Evolutionary conservation across 2,113 vertebrate genomes (phyloP), one percentile per base, ranked within the genome.

Genomic region (Amphiprion percula): DNA sequence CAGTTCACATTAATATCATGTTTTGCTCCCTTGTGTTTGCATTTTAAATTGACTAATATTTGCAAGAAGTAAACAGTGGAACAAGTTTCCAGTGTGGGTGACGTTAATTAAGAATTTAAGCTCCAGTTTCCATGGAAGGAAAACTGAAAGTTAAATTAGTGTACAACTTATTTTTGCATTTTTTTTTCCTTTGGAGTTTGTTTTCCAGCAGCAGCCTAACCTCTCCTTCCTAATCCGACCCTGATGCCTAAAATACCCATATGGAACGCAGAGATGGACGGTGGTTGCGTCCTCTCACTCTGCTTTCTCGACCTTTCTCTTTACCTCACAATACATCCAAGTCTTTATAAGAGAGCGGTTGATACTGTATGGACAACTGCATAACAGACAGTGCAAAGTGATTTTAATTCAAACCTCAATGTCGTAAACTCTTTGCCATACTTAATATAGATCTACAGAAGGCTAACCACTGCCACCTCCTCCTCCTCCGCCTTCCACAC

Each of bases 401-500:
- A 85, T 74, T 85, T 83, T 50, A 82, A 80, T 77, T 71, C 47
- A 90, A 86, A 76, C 84, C 74, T 79, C 65, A 68, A n/a, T 73
- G 80, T 70, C 39, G 33, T 64, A 78, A 83, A 77, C 63, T 83
- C 72, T 65, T 37, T 61, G 69, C 74, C 63, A 67, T 50, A 80
- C 88, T 78, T 82, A 87, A 88, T 88, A 85, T 90, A 91, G 89
- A 82, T 67, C 55, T 41, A 26, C 80, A 76, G 74, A 56, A 16
- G 54, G 61, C 81, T 68, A 84, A 87, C 88, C 89, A 72, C 91
- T 15, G 62, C 76, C 86, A 70, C 82, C 84, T 68, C 83, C 84
- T 76, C 65, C 60, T 71, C 72, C 49, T 83, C 59, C 26, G 75
- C 60, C 80, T 68, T 88, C 89, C 90, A 91, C 92, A 86, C 89